Evolutionary conservation across 2,113 vertebrate species (phyloP).

Genomic region (Phrynosoma platyrhinos): DNA sequence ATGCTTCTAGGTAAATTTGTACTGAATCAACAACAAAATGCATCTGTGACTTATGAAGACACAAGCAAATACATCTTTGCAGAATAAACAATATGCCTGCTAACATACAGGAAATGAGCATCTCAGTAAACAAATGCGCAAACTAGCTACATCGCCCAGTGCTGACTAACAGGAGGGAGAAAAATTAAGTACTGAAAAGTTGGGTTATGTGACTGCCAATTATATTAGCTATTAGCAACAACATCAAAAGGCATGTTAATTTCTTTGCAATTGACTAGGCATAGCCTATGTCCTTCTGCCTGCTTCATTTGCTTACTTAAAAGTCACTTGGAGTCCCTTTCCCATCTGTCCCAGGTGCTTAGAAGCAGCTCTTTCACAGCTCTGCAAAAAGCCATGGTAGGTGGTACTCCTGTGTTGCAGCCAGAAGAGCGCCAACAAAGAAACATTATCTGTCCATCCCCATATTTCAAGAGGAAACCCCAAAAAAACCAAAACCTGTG

Average conservation of each 20-base stretch:
- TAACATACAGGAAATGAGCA: neutral
- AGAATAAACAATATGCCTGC: neutral
- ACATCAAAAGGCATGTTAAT: neutral
- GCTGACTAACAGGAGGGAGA: constrained; percentile 2
- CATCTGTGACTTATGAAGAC: neutral
- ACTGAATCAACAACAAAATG: neutral
- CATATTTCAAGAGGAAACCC: neutral
- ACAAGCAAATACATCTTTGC: neutral
- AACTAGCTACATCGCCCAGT: neutral
- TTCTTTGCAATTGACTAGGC: neutral
- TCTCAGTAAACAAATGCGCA: constrained; percentile 1
- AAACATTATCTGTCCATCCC: neutral
- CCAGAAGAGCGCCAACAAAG: neutral
- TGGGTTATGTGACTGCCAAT: neutral
- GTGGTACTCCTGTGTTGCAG: neutral
- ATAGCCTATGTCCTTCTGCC: neutral
- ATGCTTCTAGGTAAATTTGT: neutral
- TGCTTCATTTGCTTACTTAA: neutral
- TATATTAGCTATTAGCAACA: neutral
- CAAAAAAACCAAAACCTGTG: neutral
- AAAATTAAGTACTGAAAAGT: neutral
- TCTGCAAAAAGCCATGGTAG: neutral
- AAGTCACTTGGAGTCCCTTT: neutral
- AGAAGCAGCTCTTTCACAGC: neutral
- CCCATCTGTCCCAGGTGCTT: neutral